These are phyloP conservation scores for Nephrotoma appendiculata DNA, from an alignment of 2,888 invertebrate genomes.

Conservation along the genomic window DNA sequence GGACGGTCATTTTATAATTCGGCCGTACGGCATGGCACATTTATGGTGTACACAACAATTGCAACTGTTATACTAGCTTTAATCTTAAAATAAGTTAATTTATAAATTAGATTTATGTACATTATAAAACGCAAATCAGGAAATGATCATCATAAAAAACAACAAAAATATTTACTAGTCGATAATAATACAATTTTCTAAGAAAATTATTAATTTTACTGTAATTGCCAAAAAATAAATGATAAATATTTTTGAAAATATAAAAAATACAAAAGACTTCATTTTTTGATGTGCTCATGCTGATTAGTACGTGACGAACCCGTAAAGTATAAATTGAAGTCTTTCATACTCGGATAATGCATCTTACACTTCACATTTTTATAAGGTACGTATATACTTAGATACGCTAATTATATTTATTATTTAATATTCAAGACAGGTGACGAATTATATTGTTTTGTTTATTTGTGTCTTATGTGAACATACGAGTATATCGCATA, in stretches of 20 bases:
- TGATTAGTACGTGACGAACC: not conserved
- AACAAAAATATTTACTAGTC: not conserved
- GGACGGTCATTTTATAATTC: not conserved
- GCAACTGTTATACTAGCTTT: not conserved
- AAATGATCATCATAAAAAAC: not conserved
- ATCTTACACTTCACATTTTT: not conserved
- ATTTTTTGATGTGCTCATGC: not conserved
- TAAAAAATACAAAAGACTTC: not conserved
- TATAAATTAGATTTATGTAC: not conserved
- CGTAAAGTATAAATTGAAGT: not conserved
- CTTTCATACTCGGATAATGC: not conserved
- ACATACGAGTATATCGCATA: too few relatives aligned
- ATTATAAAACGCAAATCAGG: not conserved
- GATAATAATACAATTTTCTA: not conserved
- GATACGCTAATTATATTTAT: not conserved
- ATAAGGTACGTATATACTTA: not conserved
- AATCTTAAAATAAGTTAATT: slow-evolving; percentile 1
- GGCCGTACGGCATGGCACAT: not conserved
- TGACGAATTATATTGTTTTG: not conserved
- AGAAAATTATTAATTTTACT: not conserved
- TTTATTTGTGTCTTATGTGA: not conserved
- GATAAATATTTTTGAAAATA: not conserved
- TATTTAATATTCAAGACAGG: not conserved
- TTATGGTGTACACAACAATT: not conserved
- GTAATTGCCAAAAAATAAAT: not conserved